Percentiles rank a stretch among this genome's conserved stretches.
These are phyloP conservation scores for Cetoscarus ocellatus DNA, from an alignment of 2,797 vertebrate genomes.

Conservation along the genomic window DNA sequence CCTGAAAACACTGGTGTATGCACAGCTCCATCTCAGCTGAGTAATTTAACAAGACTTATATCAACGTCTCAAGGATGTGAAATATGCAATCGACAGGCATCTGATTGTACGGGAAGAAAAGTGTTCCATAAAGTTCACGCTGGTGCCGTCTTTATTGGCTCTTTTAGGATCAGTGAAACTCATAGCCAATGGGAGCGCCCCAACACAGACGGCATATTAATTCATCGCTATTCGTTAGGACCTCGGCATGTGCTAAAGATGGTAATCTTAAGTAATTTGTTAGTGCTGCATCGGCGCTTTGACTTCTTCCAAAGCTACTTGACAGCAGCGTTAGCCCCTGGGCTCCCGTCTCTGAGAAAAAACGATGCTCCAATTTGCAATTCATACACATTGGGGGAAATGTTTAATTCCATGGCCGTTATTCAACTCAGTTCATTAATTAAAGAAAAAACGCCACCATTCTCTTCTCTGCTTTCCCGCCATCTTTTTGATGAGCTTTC, in stretches of 20 bases:
- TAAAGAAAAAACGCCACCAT: constrained; percentile 82
- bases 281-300: constrained; percentile 84
- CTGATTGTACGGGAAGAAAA: constrained; percentile 77
- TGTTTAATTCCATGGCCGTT: constrained; percentile 85
- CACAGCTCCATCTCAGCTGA: constrained; percentile 80
- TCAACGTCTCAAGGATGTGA: constrained; percentile 80
- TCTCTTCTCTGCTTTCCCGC: constrained; percentile 82
- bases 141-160: constrained; percentile 77
- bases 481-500: constrained; percentile 88
- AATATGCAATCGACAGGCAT: constrained; percentile 82
- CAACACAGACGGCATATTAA: constrained; percentile 83
- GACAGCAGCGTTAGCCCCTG: constrained; percentile 85
- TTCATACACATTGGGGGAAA: constrained; percentile 87
- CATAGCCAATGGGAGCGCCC: constrained; percentile 76
- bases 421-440: constrained; percentile 89
- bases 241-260: constrained; percentile 83
- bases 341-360: constrained; percentile 73
- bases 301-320: constrained; percentile 85
- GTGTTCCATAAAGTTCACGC: constrained; percentile 81
- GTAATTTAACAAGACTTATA: constrained; percentile 84
- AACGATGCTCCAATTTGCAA: constrained; percentile 82
- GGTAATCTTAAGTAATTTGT: constrained; percentile 84
- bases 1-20: constrained; percentile 79
- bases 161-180: constrained; percentile 78
- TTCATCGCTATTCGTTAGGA: constrained; percentile 82